Evolutionary conservation across 2,797 vertebrate species (phyloP).

Genomic region (Xerus rutilus): DNA sequence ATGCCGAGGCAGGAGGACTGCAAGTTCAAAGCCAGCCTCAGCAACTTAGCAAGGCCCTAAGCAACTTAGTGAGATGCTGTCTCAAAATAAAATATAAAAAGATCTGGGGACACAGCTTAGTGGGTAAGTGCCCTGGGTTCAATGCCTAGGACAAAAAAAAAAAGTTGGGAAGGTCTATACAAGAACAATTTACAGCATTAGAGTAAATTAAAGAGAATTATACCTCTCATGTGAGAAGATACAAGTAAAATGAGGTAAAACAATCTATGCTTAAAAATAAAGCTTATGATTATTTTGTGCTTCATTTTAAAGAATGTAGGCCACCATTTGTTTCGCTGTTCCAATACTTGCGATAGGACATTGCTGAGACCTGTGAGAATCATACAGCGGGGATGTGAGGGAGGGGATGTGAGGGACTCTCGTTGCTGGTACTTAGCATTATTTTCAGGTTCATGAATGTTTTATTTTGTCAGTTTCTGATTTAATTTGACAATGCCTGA

Average conservation of each 20-base stretch:
- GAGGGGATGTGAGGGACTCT: background rate
- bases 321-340: background rate
- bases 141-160: no score
- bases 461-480: slow-evolving; percentile 63
- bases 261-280: slow-evolving; percentile 26
- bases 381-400: background rate
- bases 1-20: no score
- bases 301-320: background rate
- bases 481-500: slow-evolving; percentile 51
- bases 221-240: background rate
- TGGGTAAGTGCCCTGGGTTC: no score
- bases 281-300: background rate
- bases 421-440: background rate
- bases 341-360: background rate
- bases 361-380: background rate
- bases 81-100: no score
- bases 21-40: no score
- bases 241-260: background rate
- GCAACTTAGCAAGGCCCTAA: no score
- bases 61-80: no score
- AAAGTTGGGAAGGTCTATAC: background rate
- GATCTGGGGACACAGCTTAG: no score
- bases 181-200: background rate
- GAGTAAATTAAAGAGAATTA: background rate
- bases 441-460: slow-evolving; percentile 38